Evolutionary conservation across 2,113 vertebrate species (phyloP), one percentile per base, ranked within the genome.

Genomic region (Camelus bactrianus): DNA sequence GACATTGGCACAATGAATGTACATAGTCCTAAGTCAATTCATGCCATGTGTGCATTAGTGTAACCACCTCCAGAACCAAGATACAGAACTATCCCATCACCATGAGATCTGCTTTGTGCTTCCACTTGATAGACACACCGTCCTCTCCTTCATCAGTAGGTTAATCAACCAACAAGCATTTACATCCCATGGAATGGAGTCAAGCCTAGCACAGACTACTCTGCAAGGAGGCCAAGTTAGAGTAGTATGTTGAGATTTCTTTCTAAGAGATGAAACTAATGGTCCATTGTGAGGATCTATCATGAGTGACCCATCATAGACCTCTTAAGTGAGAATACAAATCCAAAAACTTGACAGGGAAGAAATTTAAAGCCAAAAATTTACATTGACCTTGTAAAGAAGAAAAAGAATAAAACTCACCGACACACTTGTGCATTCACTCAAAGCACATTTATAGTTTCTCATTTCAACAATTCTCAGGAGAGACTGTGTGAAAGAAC

Each of bases 191-290:
- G 46, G 14, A 82, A 72, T 19, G 35, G 30, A 84, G 9, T 16
- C 52, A 56, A 92, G n/a, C 28, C 30, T 28, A 76, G 24, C n/a
- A 65, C 26, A 67, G 35, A 65, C 8, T 69, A 65, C 8, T 69
- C 54, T 24, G 10, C 24, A 79, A 48, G 3, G 0, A 84, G 80
- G 13, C 48, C 54, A 72, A 72, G 30, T 80, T 81, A 22, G 1
- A 65, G n/a, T 28, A n/a, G 42, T 65, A 65, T 46, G 24, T 28
- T 85, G 64, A 81, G 14, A 56, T 84, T 80, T 69, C 28, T 64
- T 96, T 75, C 56, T 42, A 89, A 92, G 42, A 86, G 62, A 64
- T 30, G 26, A 85, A 97, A 90, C 20, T 30, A 60, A 67, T 62
- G 50, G 15, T 62, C 6, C 30, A 26, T 72, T 60, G 32, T 72